Evolutionary conservation across 2,888 invertebrate species (phyloP).

Genomic region (Torymus tubicola): DNA sequence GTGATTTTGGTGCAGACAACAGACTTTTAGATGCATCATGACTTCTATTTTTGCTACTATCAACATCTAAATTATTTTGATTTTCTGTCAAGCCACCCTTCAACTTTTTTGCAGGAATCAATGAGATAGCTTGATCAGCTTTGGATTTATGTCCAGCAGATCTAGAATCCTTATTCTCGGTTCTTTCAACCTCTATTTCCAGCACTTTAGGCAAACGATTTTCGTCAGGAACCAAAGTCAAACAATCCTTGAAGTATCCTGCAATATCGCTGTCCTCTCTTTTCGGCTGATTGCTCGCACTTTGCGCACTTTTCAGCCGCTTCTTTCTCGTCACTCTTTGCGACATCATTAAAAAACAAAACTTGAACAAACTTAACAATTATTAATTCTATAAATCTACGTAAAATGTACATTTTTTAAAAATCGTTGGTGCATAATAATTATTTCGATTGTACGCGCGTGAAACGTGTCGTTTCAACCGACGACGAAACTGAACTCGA

Average conservation of each 20-base stretch:
- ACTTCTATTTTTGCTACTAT: neutral
- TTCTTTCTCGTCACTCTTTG: conserved; percentile 43
- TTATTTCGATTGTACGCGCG: no score
- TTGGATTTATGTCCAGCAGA: conserved; percentile 8
- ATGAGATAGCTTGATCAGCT: neutral
- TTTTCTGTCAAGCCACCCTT: conserved; percentile 17
- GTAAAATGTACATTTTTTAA: conserved; percentile 16
- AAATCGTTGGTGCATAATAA: conserved; percentile 9
- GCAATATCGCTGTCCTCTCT: conserved; percentile 30
- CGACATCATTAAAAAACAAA: conserved; percentile 36
- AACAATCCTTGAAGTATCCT: conserved; percentile 41
- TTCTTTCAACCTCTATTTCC: neutral
- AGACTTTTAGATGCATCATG: neutral
- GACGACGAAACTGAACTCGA: no score
- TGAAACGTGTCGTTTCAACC: no score
- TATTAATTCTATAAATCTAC: conserved; percentile 7
- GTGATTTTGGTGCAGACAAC: conserved; percentile 7
- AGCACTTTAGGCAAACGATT: conserved; percentile 4
- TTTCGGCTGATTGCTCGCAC: neutral
- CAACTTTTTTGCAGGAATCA: conserved; percentile 27
- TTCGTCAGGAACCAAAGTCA: conserved; percentile 38
- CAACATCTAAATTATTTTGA: neutral
- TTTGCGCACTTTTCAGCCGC: conserved; percentile 31
- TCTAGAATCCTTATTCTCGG: neutral
- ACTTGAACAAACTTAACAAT: neutral